Percentiles rank a stretch among this genome's conserved stretches.
Evolutionary conservation across 2,888 invertebrate species (phyloP).

Genomic region (Plutella xylostella): DNA sequence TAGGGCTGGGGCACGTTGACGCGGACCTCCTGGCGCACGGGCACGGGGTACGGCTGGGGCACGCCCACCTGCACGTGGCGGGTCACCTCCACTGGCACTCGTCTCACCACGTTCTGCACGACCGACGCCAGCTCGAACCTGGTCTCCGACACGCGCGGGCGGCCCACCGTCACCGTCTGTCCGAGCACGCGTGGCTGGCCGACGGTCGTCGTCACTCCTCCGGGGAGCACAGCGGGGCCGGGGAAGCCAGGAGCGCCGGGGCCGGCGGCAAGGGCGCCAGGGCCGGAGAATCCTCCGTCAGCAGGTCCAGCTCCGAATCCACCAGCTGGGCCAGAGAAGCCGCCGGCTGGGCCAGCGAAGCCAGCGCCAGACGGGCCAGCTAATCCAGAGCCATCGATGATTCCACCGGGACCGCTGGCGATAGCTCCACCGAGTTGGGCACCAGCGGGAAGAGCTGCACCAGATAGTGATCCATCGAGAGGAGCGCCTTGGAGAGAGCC

Average conservation of each 20-base stretch:
- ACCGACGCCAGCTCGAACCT: slow-evolving; percentile 58
- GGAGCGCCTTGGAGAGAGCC: neutral
- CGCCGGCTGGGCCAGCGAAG: slow-evolving; percentile 6
- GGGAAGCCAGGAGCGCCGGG: neutral
- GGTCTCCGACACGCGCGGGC: slow-evolving; percentile 28
- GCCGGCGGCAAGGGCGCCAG: too few relatives aligned
- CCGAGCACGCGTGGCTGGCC: slow-evolving; percentile 25
- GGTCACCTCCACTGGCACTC: slow-evolving; percentile 55
- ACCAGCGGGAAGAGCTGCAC: slow-evolving; percentile 14
- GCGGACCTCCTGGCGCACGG: slow-evolving; percentile 50
- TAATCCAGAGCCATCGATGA: too few relatives aligned
- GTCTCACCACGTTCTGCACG: slow-evolving; percentile 53
- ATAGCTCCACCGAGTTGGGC: slow-evolving; percentile 11
- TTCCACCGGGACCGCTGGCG: slow-evolving; percentile 1
- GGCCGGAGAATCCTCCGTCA: too few relatives aligned
- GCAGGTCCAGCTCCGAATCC: too few relatives aligned
- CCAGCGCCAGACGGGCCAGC: slow-evolving; percentile 13
- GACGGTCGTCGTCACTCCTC: slow-evolving; percentile 37
- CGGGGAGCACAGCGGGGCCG: slow-evolving; percentile 28
- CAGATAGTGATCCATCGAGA: slow-evolving; percentile 10
- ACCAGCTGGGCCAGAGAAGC: slow-evolving; percentile 11
- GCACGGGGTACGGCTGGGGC: slow-evolving; percentile 48
- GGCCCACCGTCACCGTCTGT: slow-evolving; percentile 14
- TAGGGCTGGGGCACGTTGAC: slow-evolving; percentile 61
- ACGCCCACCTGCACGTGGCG: slow-evolving; percentile 50